These are phyloP conservation scores for Cepphus grylle DNA, from an alignment of 2,113 vertebrate species.

Conservation along the genomic window DNA sequence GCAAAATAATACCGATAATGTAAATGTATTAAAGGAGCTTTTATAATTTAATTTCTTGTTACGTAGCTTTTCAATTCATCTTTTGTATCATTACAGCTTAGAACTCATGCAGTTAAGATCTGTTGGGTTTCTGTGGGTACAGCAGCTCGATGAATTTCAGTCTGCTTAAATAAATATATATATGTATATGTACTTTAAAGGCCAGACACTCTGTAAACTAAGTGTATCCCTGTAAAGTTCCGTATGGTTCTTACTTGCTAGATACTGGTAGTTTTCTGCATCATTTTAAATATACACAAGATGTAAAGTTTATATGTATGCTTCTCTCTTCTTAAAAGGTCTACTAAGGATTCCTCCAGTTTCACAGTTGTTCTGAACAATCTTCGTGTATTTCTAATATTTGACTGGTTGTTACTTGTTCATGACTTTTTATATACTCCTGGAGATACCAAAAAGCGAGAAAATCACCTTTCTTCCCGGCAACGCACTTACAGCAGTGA, in stretches of 20 bases:
- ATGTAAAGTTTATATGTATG: background rate
- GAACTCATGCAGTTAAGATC: background rate
- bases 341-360: conserved; percentile 89
- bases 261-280: background rate
- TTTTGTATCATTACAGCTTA: background rate
- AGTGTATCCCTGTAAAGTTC: background rate
- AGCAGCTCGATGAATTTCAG: background rate
- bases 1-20: background rate
- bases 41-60: background rate
- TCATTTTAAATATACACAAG: background rate
- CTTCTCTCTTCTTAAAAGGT: conserved; percentile 71
- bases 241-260: background rate
- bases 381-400: conserved; percentile 93
- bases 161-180: background rate
- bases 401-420: conserved; percentile 92
- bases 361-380: conserved; percentile 97
- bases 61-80: background rate
- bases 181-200: background rate
- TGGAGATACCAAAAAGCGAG: conserved; percentile 69
- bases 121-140: background rate
- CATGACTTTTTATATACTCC: conserved; percentile 85
- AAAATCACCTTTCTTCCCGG: background rate
- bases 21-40: background rate
- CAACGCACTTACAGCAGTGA: conserved; percentile 69
- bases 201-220: background rate